These are phyloP conservation scores for Propsilocerus akamusi DNA, from an alignment of 1,140 invertebrate species.

Conservation along the genomic window DNA sequence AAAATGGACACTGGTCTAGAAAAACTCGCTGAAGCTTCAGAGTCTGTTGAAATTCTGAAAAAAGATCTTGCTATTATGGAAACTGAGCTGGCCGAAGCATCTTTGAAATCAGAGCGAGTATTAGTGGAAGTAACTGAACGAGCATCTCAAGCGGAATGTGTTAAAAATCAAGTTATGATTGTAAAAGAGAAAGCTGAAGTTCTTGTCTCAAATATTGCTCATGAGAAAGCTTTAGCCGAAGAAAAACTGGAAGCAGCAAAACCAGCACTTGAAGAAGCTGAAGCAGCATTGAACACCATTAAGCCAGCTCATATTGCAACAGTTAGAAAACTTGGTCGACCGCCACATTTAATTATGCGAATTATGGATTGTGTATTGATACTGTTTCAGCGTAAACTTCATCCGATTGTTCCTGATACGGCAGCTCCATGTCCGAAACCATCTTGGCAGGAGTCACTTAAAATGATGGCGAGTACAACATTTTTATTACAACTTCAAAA, in stretches of 20 bases:
- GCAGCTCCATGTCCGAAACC: slow-evolving; percentile 73
- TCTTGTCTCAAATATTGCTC: slow-evolving; percentile 75
- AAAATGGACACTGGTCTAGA: slow-evolving; percentile 88
- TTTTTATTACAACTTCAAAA: slow-evolving; percentile 83
- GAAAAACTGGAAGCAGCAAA: slow-evolving; percentile 78
- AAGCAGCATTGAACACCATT: slow-evolving; percentile 88
- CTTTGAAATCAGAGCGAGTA: slow-evolving; percentile 73
- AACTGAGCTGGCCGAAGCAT: slow-evolving; percentile 74
- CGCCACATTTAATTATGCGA: slow-evolving; percentile 91
- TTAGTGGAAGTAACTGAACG: slow-evolving; percentile 71
- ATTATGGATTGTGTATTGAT: slow-evolving; percentile 96
- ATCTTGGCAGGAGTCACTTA: slow-evolving; percentile 89
- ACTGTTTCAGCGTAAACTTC: slow-evolving; percentile 74
- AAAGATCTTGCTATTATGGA: slow-evolving; percentile 88
- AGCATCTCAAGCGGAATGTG: slow-evolving; percentile 84
- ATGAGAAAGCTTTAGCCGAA: slow-evolving; percentile 81
- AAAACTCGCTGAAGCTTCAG: slow-evolving; percentile 85
- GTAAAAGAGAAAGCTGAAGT: slow-evolving; percentile 90
- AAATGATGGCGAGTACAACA: slow-evolving; percentile 93
- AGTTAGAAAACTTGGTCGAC: slow-evolving; percentile 80
- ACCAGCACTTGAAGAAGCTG: slow-evolving; percentile 83
- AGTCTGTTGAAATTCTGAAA: slow-evolving; percentile 77
- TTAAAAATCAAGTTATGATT: slow-evolving; percentile 88
- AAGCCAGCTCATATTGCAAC: slow-evolving; percentile 94
- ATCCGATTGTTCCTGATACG: slow-evolving; percentile 62